Conservation (phyloP, 2,888 invertebrate species). For the Drosophila engyochracea region DNA sequence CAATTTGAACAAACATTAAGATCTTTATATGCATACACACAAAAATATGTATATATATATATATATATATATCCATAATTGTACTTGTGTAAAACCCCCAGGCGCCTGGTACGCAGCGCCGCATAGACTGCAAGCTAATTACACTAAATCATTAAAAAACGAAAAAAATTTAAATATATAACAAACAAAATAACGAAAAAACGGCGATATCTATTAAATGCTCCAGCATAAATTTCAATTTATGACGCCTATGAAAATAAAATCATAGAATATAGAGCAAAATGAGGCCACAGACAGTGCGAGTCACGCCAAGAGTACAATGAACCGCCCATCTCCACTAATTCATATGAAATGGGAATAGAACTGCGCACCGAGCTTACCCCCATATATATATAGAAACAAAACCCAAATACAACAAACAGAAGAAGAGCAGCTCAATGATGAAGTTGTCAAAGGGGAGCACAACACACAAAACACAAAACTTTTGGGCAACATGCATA, state of each 20-base stretch:
- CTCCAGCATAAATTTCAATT: conserved; percentile 80
- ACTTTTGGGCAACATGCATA: conserved; percentile 41
- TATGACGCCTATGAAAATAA: conserved; percentile 62
- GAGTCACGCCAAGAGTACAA: conserved; percentile 46
- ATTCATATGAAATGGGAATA: conserved; percentile 49
- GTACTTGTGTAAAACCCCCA: conserved; percentile 31
- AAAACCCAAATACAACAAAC: not conserved
- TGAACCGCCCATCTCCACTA: conserved; percentile 59
- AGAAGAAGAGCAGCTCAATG: conserved; percentile 4
- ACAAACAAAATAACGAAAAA: conserved; percentile 35
- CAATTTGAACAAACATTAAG: conserved; percentile 16
- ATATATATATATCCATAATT: conserved; percentile 6
- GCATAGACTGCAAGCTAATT: conserved; percentile 63
- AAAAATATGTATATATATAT: not conserved
- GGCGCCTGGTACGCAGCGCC: conserved; percentile 51
- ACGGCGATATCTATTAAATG: conserved; percentile 79
- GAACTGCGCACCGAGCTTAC: conserved; percentile 55
- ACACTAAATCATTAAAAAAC: conserved; percentile 73
- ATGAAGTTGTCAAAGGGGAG: conserved; percentile 58
- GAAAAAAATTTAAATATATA: conserved; percentile 68
- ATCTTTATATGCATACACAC: conserved; percentile 15
- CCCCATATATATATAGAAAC: conserved; percentile 20
- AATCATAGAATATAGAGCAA: conserved; percentile 51
- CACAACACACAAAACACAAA: conserved; percentile 25
- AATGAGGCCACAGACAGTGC: conserved; percentile 66